These are phyloP conservation scores for Coelopa frigida DNA, from an alignment of 1,140 invertebrate species.

Conservation along the genomic window DNA sequence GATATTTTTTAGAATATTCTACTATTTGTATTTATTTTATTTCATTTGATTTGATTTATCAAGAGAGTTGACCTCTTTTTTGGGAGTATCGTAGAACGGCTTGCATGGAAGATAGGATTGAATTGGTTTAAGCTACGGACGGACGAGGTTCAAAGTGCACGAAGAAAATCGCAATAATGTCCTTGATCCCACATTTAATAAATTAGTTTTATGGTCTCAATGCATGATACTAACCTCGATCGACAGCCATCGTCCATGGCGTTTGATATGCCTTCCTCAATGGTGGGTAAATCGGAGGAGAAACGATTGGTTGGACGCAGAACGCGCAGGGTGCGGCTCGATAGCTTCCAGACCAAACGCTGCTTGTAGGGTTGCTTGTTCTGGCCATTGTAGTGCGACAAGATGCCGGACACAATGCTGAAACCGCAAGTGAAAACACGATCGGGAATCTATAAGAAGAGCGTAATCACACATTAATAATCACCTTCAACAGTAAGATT, in stretches of 20 bases:
- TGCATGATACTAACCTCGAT: constrained; percentile 38
- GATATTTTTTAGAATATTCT: no score
- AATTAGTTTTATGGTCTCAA: no score
- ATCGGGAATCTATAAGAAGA: constrained; percentile 54
- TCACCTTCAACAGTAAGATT: background rate
- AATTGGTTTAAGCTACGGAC: no score
- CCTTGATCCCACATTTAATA: no score
- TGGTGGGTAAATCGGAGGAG: constrained; percentile 62
- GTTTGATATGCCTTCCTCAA: constrained; percentile 53
- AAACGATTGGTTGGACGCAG: constrained; percentile 67
- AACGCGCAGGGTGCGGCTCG: constrained; percentile 57
- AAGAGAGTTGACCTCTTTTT: no score
- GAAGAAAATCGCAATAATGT: no score
- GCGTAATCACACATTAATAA: background rate
- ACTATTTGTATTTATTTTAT: no score
- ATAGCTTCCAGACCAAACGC: constrained; percentile 64
- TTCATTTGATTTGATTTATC: no score
- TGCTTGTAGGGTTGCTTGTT: constrained; percentile 62
- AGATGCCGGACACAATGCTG: constrained; percentile 52
- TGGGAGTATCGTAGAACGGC: no score
- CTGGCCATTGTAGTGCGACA: constrained; percentile 63
- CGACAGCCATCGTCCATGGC: constrained; percentile 38
- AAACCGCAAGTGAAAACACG: constrained; percentile 54
- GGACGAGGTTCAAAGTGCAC: no score
- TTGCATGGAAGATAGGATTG: no score